Base-by-base conservation (phyloP, 2,797 vertebrate species). In the Taeniopygia guttata region DNA sequence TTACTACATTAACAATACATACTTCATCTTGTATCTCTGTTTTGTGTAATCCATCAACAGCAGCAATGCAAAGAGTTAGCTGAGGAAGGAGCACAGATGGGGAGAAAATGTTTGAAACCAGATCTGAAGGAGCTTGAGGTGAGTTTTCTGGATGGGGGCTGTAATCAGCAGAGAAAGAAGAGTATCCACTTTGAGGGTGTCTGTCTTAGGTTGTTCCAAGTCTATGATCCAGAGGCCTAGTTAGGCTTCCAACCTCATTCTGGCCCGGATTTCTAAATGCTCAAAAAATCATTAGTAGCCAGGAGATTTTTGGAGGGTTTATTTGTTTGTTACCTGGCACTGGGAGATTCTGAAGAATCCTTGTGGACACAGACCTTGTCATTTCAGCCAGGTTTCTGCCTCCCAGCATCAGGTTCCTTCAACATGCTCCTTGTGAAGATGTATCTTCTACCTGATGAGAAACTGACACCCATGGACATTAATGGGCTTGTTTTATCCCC, bases 51-150 rank as follows among this genome's bases (percentile, higher is more conserved):
- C 56, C 22, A 70, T 86, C 78, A 64, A 52, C 15, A 22, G 51
- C 77, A 70, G 32, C 51, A 32, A 56, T 84, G 60, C 73, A 46
- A 32, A 54, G 58, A 64, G 25, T 82, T 84, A 76, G 34, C 58
- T 92, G 63, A 90, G 59, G 86, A 82, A 70, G 55, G 21, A 87
- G 22, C 42, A 64, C 46, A 69, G 64, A 93, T 56, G 70, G 52
- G 45, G 82, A 84, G 51, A 91, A 95, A 94, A 81, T 48, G 51
- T 51, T 83, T 81, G 76, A 83, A 94, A 88, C 34, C 2, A 9
- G 80, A 88, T 89, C 80, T 91, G 63, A 91, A 87, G 26, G 49
- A 56, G 34, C 9, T 45, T 72, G 48, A 84, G 64, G 42, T 84
- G 88, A 27, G 49, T 52, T 94, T 51, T 72, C 55, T 88, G 42